phyloP scores from a whole-genome alignment of 2,113 vertebrate species.

The Ciconia stormi region DNA sequence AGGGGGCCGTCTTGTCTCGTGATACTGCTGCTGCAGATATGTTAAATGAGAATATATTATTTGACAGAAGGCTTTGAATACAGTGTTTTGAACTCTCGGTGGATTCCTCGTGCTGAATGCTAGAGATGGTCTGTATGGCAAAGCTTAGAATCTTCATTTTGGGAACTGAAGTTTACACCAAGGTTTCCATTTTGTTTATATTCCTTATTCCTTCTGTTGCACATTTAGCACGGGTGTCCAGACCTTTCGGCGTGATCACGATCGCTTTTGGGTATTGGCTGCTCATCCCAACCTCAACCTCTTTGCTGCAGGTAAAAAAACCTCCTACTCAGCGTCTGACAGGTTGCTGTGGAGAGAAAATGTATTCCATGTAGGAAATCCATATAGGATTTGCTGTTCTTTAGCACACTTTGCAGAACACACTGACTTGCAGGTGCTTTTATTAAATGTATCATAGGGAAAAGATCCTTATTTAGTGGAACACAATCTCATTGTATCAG shows the following conservation, averaged over 20 bases:
- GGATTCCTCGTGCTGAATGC: neutral
- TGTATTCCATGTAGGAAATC: neutral
- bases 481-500: neutral
- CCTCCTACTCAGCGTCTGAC: no score
- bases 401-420: neutral
- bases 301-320: constrained; percentile 88
- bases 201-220: neutral
- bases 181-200: neutral
- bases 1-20: neutral
- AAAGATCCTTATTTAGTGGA: neutral
- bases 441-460: neutral
- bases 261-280: constrained; percentile 96
- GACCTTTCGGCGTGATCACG: constrained; percentile 94
- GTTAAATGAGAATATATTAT: no score
- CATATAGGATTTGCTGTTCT: neutral
- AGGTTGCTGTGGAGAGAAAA: neutral
- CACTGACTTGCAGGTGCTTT: neutral
- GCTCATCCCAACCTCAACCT: constrained; percentile 98
- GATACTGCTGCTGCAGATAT: neutral
- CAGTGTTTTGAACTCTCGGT: neutral
- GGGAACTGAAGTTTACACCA: neutral
- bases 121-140: neutral
- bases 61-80: neutral
- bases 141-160: neutral
- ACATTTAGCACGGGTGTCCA: constrained; percentile 88